phyloP scores from a whole-genome alignment of 2,888 invertebrate genomes.

The Odontothrips loti region DNA sequence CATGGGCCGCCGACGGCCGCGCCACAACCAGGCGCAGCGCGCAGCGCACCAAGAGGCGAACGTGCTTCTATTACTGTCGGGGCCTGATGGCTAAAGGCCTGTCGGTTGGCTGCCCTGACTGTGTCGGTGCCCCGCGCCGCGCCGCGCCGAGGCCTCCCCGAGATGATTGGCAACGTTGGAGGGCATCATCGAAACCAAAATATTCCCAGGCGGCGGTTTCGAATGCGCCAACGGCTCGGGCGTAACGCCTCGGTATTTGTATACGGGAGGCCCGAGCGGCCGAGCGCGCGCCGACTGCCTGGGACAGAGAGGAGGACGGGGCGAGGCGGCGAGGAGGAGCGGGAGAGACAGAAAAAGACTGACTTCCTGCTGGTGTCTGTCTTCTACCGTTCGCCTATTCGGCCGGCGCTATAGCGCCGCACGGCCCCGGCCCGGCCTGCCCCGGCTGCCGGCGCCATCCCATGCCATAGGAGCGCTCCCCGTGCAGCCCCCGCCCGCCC shows the following conservation, averaged over 20 bases:
- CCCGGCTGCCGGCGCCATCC: too few relatives aligned
- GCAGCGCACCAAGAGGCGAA: neutral
- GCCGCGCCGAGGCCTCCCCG: neutral
- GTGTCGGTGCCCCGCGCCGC: neutral
- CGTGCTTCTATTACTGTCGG: slow-evolving; percentile 9
- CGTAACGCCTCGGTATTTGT: slow-evolving; percentile 1
- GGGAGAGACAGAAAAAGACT: neutral
- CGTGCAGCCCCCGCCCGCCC: too few relatives aligned
- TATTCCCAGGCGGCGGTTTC: neutral
- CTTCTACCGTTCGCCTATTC: neutral
- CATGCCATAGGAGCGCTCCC: too few relatives aligned
- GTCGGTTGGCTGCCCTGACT: neutral
- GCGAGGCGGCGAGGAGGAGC: neutral
- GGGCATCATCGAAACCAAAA: slow-evolving; percentile 19
- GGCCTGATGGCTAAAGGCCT: neutral
- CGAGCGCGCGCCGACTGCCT: too few relatives aligned
- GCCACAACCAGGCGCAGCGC: neutral
- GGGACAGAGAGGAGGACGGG: neutral
- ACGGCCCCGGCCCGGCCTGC: neutral
- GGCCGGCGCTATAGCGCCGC: neutral
- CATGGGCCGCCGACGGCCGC: neutral
- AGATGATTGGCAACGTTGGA: slow-evolving; percentile 24
- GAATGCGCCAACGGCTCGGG: neutral
- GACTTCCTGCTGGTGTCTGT: slow-evolving; percentile 15
- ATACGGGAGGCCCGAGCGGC: neutral